These are phyloP conservation scores for Stratiomys singularior DNA, from an alignment of 2,888 invertebrate species.

Conservation along the genomic window DNA sequence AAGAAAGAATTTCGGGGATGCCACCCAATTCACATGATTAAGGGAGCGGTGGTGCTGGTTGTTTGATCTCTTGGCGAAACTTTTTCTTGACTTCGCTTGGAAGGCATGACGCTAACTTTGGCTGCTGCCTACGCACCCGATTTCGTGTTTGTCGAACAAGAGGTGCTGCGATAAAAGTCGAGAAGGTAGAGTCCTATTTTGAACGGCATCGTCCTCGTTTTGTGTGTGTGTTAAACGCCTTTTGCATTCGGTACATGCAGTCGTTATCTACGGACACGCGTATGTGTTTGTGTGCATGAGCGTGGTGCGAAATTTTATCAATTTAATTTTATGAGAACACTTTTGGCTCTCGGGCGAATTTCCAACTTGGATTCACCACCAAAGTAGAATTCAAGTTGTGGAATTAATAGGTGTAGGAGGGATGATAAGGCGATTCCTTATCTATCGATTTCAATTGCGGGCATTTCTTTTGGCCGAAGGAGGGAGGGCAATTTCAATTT, in stretches of 20 bases:
- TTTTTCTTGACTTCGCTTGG: neutral
- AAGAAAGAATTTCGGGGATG: neutral
- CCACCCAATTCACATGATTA: neutral
- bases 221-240: neutral
- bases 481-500: no score
- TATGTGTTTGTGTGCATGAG: neutral
- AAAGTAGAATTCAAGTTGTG: neutral
- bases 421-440: neutral
- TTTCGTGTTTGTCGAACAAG: neutral
- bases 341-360: neutral
- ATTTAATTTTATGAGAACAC: conserved; percentile 15
- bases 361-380: neutral
- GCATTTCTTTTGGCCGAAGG: neutral
- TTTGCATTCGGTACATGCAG: neutral
- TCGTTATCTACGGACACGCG: no score
- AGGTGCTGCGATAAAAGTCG: neutral
- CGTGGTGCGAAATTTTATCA: conserved; percentile 29
- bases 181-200: neutral
- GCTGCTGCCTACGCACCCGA: neutral
- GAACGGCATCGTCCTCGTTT: neutral
- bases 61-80: neutral
- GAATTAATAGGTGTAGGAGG: neutral
- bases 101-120: conserved; percentile 15
- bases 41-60: neutral
- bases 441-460: conserved; percentile 7